Evolutionary conservation across 2,888 invertebrate species (phyloP), one percentile per base, ranked within the genome.

Genomic region (Drosophila flavopinicola): DNA sequence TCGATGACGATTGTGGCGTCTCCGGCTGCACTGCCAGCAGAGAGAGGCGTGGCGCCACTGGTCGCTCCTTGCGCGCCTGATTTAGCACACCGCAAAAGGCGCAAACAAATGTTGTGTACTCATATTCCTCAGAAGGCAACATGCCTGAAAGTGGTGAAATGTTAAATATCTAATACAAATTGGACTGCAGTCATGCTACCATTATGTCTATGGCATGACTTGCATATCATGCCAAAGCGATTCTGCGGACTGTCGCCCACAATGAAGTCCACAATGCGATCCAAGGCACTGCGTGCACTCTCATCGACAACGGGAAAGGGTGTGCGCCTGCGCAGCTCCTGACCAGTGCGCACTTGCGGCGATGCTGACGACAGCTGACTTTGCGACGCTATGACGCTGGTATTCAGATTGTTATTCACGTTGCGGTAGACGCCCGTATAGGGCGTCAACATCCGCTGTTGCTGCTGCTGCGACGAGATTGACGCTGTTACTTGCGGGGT

Each of bases 161-260:
- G 15, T 25, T 11, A 20, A 35, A 15, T 9, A 33, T 1, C 9
- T 45, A 10, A 4, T 10, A 47, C 10, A n/a, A 20, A 20, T 29
- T 6, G 9, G 10, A 9, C 6, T 39, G 6, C 41, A 11, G 13
- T 7, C 6, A 32, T 38, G 49, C 90, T 91, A 93, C 99, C 99
- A 91, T 99, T 99, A 90, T 99, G 99, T 11, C 95, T 94, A 75
- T 93, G 94, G 90, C 99, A 99, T 73, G 95, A 94, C 32, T 93
- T 93, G 91, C 99, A 99, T 86, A 99, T 97, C 70, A 99, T 94
- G 15, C 99, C 99, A 92, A 96, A 99, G 79, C 99, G 94, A 91
- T 98, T 96, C 65, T 94, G 94, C 20, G 99, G 98, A 0, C 99
- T 99, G 90, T 99, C 99, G 35, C 98, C 98, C 35, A 99, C 94